Conservation (phyloP, 1,140 invertebrate genomes). For the Eumaeus atala region DNA sequence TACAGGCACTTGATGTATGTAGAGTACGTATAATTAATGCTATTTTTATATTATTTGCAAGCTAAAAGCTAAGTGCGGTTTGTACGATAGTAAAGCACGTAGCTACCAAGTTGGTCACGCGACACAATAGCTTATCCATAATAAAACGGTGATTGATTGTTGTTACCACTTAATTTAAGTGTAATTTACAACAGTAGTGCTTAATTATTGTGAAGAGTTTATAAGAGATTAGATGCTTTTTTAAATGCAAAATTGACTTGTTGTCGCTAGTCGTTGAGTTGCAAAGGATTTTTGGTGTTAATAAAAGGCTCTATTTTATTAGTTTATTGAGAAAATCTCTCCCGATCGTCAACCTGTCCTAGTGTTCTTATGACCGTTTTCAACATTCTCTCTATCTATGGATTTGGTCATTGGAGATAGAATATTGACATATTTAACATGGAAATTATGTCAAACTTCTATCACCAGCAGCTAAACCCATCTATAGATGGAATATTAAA, state of each 20-base stretch:
- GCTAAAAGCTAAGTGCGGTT: slow-evolving; percentile 18
- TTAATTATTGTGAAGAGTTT: slow-evolving; percentile 12
- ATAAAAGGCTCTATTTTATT: too few relatives aligned
- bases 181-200: slow-evolving; percentile 14
- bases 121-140: slow-evolving; percentile 38
- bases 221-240: too few relatives aligned
- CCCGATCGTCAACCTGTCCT: too few relatives aligned
- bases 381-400: too few relatives aligned
- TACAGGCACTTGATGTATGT: slow-evolving; percentile 1
- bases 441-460: too few relatives aligned
- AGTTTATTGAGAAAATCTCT: too few relatives aligned
- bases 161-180: slow-evolving; percentile 46
- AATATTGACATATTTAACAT: too few relatives aligned
- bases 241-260: too few relatives aligned
- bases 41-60: slow-evolving; percentile 23
- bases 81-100: slow-evolving; percentile 33
- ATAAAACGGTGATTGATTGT: slow-evolving; percentile 53
- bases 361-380: too few relatives aligned
- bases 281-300: background rate
- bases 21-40: slow-evolving; percentile 20
- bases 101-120: slow-evolving; percentile 38
- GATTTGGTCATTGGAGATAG: too few relatives aligned
- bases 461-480: too few relatives aligned
- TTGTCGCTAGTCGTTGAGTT: background rate
- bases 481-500: too few relatives aligned